Base-by-base conservation (phyloP, 2,113 vertebrate genomes). In the Anoura caudifer region DNA sequence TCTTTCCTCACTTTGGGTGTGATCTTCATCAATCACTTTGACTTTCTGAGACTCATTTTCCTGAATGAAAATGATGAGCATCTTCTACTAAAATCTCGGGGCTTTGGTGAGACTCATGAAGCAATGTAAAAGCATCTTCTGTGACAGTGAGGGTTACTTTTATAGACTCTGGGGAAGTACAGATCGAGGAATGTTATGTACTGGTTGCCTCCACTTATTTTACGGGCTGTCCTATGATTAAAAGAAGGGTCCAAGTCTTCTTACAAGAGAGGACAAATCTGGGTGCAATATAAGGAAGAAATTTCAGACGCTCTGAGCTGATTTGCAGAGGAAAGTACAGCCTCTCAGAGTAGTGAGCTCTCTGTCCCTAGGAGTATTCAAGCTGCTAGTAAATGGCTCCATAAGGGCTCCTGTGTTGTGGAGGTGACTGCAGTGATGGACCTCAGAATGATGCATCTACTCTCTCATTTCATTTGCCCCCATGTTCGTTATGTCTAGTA, bases 31-130 rank as follows among this genome's bases (percentile, higher is more conserved):
- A 22, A 47, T 89, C 76, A 7, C 28, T 80, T 93, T 7, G 9
- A 47, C 56, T 94, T 87, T 52, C 36, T 76, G 47, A 90, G 65
- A 59, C 33, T 93, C 41, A 28, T 76, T 89, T 86, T 90, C 13
- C 54, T 80, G 20, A 63, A 17, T 59, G 61, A n/a, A 92, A 91
- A 50, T 45, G 24, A 50, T 11, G 0, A 36, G 24, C 61, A 5
- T 79, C 11, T 16, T 47, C 43, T 72, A 0, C 47, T 16, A n/a
- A 38, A 17, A 38, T 22, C 75, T 45, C 0, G 12, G 61, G 36
- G 20, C 43, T 43, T 17, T 8, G 0, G 8, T 52, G 56, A 59
- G 61, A 36, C 15, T 70, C 47, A 0, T 0, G 16, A 41, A 31
- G 63, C 33, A 73, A 20, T 1, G 4, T 17, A 15, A 76, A 50